phyloP scores from a whole-genome alignment of 2,888 invertebrate species.

The Exephanes ischioxanthus region DNA sequence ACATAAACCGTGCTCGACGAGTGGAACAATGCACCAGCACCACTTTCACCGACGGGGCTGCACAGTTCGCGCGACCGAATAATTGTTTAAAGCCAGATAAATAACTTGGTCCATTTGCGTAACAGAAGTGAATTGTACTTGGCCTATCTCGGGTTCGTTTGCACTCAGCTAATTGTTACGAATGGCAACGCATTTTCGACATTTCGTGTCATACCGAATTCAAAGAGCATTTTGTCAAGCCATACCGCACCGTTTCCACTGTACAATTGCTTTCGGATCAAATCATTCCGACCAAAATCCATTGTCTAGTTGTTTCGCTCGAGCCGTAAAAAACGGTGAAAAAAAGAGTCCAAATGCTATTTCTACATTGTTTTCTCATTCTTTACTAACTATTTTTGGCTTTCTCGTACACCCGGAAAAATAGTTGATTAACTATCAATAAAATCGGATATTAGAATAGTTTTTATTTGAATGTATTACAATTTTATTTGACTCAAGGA shows the following conservation, averaged over 20 bases:
- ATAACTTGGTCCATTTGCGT: constrained; percentile 24
- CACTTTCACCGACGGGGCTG: constrained; percentile 11
- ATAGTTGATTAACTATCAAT: too few relatives aligned
- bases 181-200: background rate
- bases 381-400: background rate
- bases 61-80: constrained; percentile 29
- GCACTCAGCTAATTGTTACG: constrained; percentile 4
- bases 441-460: too few relatives aligned
- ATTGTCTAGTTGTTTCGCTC: background rate
- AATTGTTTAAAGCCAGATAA: constrained; percentile 49
- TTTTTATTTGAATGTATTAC: too few relatives aligned
- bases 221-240: background rate
- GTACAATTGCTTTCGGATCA: background rate
- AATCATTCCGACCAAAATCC: background rate
- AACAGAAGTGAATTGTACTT: constrained; percentile 19
- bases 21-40: constrained; percentile 45
- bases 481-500: too few relatives aligned
- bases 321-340: background rate
- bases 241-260: background rate
- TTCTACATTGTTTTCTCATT: background rate
- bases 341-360: background rate
- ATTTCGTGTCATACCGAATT: background rate
- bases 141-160: constrained; percentile 8
- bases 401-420: background rate
- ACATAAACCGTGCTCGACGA: constrained; percentile 47